phyloP scores from a whole-genome alignment of 2,888 invertebrate genomes.

The Antheraea assamensis region DNA sequence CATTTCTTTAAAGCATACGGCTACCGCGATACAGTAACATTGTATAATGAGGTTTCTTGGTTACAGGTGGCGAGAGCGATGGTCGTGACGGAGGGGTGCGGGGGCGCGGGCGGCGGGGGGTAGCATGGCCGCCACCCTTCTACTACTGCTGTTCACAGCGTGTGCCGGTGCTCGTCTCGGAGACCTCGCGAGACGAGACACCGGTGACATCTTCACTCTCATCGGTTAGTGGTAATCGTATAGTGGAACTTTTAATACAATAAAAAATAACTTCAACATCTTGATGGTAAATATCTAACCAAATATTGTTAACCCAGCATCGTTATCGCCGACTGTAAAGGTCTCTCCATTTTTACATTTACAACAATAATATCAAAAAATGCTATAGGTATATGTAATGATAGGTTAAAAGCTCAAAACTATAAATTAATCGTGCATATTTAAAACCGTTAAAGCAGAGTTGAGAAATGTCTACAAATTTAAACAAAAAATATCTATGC shows the following conservation, averaged over 20 bases:
- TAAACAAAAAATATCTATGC: no score
- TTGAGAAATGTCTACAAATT: no score
- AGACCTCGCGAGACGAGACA: conserved; percentile 68
- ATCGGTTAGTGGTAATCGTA: conserved; percentile 47
- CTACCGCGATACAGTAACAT: neutral
- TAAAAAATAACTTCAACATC: no score
- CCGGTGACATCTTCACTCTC: conserved; percentile 73
- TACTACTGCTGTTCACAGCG: conserved; percentile 62
- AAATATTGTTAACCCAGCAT: no score
- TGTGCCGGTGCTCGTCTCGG: conserved; percentile 63
- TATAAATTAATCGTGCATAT: no score
- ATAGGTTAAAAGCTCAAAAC: no score
- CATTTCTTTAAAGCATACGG: neutral
- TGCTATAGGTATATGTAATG: no score
- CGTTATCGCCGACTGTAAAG: no score
- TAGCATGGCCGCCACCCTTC: conserved; percentile 71
- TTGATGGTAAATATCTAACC: no score
- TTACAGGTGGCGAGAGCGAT: conserved; percentile 55
- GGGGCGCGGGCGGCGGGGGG: conserved; percentile 63
- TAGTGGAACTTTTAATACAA: neutral
- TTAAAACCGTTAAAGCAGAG: no score
- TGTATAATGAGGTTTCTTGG: conserved; percentile 19
- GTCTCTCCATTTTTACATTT: no score
- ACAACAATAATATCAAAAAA: no score
- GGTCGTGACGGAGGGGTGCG: conserved; percentile 52